Evolutionary conservation across 2,113 vertebrate species (phyloP), one percentile per base, ranked within the genome.

Genomic region (Synodontis membranacea): DNA sequence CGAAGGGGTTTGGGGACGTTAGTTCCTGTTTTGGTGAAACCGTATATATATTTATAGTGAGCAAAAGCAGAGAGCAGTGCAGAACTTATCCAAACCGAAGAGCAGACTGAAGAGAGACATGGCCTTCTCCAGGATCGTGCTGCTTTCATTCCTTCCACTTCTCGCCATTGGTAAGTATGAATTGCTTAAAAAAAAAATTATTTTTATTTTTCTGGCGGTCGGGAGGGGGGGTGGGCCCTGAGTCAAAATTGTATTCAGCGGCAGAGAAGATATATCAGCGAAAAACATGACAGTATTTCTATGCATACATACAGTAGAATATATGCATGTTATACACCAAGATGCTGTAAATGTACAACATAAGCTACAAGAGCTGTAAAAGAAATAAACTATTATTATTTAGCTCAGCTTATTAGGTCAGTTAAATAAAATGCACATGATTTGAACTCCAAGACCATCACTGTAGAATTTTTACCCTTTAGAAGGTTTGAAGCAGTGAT

Each of bases 111-210:
- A 31, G 44, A 46, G 87, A 0, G 80, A 50, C 74, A 94, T 94
- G 93, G 88, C 89, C 37, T 72, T 34, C 19, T 28, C 92, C 37
- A 89, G 42, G 39, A 87, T 92, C n/a, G 42, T 85, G 10, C 11
- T 93, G 80, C 25, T 94, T 74, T 34, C 94, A 76, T 83, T 90
- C 34, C 56, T 91, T 11, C 84, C 87, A 28, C 86, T 93, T 64
- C 89, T 92, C 48, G 54, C 87, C 82, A 86, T 44, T 64, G 92
- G 94, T 95, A 91, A 83, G 72, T 44, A n/a, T 74, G 0, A 80
- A n/a, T 10, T 31, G 1, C 15, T 80, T n/a, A n/a, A n/a, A n/a
- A 39, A 11, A 37, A 64, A 31, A 15, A 34, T 37, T 15, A 0
- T 66, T 31, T 5, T 46, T 75, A 23, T 62, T 39, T 9, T 42